Evolutionary conservation across 2,113 vertebrate genomes (phyloP).

Genomic region (Grallaria varia): DNA sequence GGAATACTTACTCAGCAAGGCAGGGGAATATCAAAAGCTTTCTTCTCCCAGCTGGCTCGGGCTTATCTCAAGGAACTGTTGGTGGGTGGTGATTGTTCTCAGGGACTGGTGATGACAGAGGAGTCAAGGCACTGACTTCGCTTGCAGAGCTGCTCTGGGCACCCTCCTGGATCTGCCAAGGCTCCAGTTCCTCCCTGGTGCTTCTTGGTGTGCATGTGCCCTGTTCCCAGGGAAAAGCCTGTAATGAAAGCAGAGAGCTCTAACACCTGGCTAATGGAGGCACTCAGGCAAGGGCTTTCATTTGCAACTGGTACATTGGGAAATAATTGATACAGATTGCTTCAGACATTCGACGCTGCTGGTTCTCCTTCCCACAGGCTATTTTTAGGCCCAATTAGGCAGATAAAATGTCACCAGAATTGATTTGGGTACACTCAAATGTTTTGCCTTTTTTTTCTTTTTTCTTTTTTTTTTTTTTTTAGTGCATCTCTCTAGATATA

Average conservation of each 20-base stretch:
- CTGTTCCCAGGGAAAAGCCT: neutral
- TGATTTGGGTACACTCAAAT: neutral
- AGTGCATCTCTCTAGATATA: neutral
- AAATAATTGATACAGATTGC: constrained; percentile 44
- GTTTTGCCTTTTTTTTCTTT: neutral
- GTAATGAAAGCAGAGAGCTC: neutral
- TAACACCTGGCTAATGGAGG: neutral
- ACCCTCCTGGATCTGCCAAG: neutral
- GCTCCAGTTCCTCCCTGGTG: neutral
- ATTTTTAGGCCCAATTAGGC: constrained; percentile 6
- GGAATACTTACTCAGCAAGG: constrained; percentile 37
- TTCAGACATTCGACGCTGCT: neutral
- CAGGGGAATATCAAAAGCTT: constrained; percentile 56
- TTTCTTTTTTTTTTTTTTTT: neutral
- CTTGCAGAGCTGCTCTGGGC: neutral
- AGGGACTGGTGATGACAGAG: constrained; percentile 11
- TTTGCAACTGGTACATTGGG: neutral
- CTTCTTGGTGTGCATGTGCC: neutral
- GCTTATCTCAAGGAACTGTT: constrained; percentile 49
- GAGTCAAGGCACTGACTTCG: neutral
- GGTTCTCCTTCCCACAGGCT: neutral
- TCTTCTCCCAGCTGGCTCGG: constrained; percentile 15
- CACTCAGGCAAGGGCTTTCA: neutral
- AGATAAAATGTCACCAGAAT: neutral
- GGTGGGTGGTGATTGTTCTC: constrained; percentile 46